Conservation (phyloP, 1,140 invertebrate species). For the Ladona fulva region DNA sequence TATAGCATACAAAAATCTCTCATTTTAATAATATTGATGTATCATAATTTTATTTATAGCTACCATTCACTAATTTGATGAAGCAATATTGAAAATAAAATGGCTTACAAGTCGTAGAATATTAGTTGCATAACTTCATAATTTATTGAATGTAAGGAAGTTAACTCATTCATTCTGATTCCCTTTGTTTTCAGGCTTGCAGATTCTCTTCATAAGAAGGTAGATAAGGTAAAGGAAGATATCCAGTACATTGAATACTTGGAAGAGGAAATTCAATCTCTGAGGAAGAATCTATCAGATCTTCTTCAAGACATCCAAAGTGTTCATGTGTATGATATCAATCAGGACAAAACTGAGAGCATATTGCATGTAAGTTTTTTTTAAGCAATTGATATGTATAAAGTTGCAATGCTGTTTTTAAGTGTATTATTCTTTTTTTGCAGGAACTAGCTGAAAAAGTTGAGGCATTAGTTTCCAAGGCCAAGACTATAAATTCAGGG, state of each 20-base stretch:
- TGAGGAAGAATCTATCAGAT: constrained; percentile 52
- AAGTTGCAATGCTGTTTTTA: background rate
- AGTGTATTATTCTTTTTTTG: constrained; percentile 27
- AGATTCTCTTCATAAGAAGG: constrained; percentile 46
- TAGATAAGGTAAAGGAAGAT: constrained; percentile 47
- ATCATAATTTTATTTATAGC: too few relatives aligned
- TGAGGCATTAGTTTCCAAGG: constrained; percentile 44
- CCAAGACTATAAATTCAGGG: constrained; percentile 44
- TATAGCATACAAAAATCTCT: too few relatives aligned
- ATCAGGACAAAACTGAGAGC: constrained; percentile 22
- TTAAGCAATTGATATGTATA: background rate
- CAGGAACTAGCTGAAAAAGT: constrained; percentile 40
- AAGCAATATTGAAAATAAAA: too few relatives aligned
- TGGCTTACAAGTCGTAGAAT: too few relatives aligned
- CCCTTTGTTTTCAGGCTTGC: constrained; percentile 35
- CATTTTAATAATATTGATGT: too few relatives aligned
- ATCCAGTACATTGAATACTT: constrained; percentile 40
- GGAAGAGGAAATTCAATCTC: constrained; percentile 51
- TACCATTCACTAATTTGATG: too few relatives aligned
- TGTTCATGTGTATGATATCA: constrained; percentile 59
- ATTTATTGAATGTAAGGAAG: too few relatives aligned
- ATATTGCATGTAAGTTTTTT: background rate
- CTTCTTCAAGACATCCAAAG: constrained; percentile 50
- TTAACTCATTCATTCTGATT: too few relatives aligned
- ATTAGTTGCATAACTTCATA: too few relatives aligned